Percentiles rank a stretch among this genome's conserved stretches.
Conservation (phyloP, 2,797 vertebrate genomes). For the Centropyge bicolor region DNA sequence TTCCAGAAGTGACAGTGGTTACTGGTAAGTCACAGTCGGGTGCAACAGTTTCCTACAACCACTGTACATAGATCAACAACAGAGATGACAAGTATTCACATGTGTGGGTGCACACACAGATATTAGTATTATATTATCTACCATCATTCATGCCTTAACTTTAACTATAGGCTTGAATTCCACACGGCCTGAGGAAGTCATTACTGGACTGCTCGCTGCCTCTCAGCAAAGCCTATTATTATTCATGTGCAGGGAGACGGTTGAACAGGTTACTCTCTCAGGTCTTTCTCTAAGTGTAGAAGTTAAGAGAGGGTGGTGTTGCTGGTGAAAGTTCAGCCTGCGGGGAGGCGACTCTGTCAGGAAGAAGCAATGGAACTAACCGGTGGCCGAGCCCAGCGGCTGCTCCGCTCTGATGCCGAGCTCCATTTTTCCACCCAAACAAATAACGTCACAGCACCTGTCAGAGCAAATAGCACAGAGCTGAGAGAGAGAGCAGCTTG, state of each 20-base stretch:
- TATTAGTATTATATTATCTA: conserved; percentile 41
- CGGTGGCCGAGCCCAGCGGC: conserved; percentile 27
- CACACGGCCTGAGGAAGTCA: conserved; percentile 47
- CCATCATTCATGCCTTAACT: conserved; percentile 23
- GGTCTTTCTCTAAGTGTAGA: conserved; percentile 23
- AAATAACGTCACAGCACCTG: conserved; percentile 72
- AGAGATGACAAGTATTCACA: conserved; percentile 38
- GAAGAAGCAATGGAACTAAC: conserved; percentile 44
- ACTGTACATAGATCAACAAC: conserved; percentile 40
- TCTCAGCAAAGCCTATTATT: conserved; percentile 24
- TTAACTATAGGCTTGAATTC: conserved; percentile 41
- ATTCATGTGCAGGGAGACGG: not conserved
- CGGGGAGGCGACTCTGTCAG: not conserved
- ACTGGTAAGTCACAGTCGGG: conserved; percentile 51
- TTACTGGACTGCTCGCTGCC: conserved; percentile 25
- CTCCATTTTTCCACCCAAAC: conserved; percentile 74
- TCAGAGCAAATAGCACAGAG: conserved; percentile 53
- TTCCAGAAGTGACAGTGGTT: conserved; percentile 57
- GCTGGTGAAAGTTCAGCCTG: not conserved
- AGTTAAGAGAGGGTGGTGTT: not conserved
- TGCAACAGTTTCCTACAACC: conserved; percentile 48
- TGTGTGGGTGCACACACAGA: conserved; percentile 12
- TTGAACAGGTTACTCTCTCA: conserved; percentile 40
- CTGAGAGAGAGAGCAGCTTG: conserved; percentile 29
- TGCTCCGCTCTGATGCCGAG: conserved; percentile 43